Evolutionary conservation across 2,888 invertebrate genomes (phyloP).

Genomic region (Drosophila pseudotalamancana): DNA sequence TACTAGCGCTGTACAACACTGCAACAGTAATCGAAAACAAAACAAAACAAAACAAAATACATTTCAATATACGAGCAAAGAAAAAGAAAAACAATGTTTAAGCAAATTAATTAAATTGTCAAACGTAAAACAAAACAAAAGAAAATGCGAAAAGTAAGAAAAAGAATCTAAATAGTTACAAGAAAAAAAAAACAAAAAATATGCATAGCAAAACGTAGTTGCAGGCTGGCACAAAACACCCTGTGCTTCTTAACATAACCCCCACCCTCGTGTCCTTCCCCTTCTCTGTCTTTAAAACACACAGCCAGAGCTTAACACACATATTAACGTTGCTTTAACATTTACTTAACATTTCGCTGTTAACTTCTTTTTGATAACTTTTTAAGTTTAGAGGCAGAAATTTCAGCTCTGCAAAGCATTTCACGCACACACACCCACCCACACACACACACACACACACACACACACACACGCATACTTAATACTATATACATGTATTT

Average conservation of each 20-base stretch:
- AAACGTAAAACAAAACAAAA: constrained; percentile 18
- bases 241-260: constrained; percentile 16
- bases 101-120: constrained; percentile 24
- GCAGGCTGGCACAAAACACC: constrained; percentile 34
- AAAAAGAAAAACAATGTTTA: constrained; percentile 25
- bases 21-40: constrained; percentile 18
- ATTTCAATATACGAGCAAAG: constrained; percentile 50
- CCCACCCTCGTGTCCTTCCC: neutral
- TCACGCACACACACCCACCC: neutral
- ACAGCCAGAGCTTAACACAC: constrained; percentile 43
- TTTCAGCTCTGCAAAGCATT: constrained; percentile 38
- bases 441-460: too few relatives aligned
- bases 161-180: constrained; percentile 13
- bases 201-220: constrained; percentile 56
- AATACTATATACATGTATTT: constrained; percentile 2
- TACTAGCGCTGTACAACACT: constrained; percentile 28
- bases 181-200: constrained; percentile 15
- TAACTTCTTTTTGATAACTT: neutral
- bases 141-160: neutral
- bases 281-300: constrained; percentile 5
- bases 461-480: too few relatives aligned
- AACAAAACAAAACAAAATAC: neutral
- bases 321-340: constrained; percentile 2
- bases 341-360: neutral
- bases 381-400: constrained; percentile 16